Conservation (phyloP, 1,140 invertebrate species). For the Orius insidiosus region DNA sequence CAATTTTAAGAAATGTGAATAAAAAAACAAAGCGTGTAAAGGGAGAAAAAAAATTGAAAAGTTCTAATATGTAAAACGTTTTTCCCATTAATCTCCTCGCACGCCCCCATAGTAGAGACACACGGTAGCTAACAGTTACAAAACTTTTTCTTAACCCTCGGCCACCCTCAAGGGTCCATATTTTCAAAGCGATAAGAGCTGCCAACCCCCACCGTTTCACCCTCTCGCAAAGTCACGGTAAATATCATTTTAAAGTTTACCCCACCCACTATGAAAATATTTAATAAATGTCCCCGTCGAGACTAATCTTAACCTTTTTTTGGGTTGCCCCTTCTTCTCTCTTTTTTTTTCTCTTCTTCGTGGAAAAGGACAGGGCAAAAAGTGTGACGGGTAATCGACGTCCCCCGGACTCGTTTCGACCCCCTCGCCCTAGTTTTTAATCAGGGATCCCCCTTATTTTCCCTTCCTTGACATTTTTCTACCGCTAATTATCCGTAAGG, state of each 20-base stretch:
- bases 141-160: no score
- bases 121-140: no score
- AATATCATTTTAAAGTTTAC: slow-evolving; percentile 15
- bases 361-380: slow-evolving; percentile 17
- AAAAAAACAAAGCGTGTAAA: no score
- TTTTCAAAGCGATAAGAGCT: slow-evolving; percentile 8
- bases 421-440: slow-evolving; percentile 14
- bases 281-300: slow-evolving; percentile 21
- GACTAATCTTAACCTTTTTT: slow-evolving; percentile 22
- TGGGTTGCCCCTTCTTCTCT: not conserved
- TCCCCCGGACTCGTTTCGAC: not conserved
- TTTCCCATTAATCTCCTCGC: no score
- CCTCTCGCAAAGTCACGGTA: slow-evolving; percentile 10
- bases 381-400: slow-evolving; percentile 16
- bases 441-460: slow-evolving; percentile 18
- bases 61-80: no score
- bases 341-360: slow-evolving; percentile 8
- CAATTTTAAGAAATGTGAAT: no score
- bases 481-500: slow-evolving; percentile 14
- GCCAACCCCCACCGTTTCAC: not conserved
- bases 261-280: slow-evolving; percentile 12
- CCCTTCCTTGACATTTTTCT: slow-evolving; percentile 20
- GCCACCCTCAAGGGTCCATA: not conserved
- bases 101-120: no score
- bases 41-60: no score